Base-by-base conservation (phyloP, 30 jellyfish, hydroid and myxozoan genomes). In the Turritopsis dohrnii region DNA sequence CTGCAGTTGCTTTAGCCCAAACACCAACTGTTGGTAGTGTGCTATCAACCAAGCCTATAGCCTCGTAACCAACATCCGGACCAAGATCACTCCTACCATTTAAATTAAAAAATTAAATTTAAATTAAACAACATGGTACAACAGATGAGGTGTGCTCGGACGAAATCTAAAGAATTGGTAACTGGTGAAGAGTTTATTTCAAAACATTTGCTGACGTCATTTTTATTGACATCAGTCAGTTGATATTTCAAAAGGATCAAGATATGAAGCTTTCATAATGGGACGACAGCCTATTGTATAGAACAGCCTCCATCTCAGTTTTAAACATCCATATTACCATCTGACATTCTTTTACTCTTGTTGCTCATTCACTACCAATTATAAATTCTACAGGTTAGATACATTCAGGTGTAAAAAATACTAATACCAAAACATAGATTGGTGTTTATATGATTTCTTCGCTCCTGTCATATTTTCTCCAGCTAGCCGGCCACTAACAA, bases 391-490 rank as follows among this genome's bases (percentile, higher is more conserved):
- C 72, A 18, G n/a, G n/a, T n/a, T 60, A 60, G 18, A 17, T n/a
- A 60, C 72, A n/a, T n/a, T n/a, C 5, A 22, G 5, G 28, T 69
- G 16, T 69, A 72, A 52, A 29, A 80, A 82, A 71, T 7, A 66
- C 71, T 18, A 74, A 16, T 28, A 82, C 97, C 97, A 90, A 66
- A 90, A 90, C 96, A 90, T 90, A n/a, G 97, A 90, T 89, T 90
- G 97, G 66, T 90, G 97, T 81, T 77, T 52, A 79, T 90, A 90
- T 9, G 94, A 76, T 81, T 84, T 90, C 86, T 90, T 90, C 18
- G 88, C 97, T 8, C 97, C 97, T 28, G 97, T 86, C 97, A 90
- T 90, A 86, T 90, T 90, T 54, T 86, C 97, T 8, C 97, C 97
- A 20, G 97, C 97, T 26, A 90, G 89, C 72, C 95, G 73, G 16